phyloP scores from a whole-genome alignment of 1,140 invertebrate genomes.

The Dryas iulia region DNA sequence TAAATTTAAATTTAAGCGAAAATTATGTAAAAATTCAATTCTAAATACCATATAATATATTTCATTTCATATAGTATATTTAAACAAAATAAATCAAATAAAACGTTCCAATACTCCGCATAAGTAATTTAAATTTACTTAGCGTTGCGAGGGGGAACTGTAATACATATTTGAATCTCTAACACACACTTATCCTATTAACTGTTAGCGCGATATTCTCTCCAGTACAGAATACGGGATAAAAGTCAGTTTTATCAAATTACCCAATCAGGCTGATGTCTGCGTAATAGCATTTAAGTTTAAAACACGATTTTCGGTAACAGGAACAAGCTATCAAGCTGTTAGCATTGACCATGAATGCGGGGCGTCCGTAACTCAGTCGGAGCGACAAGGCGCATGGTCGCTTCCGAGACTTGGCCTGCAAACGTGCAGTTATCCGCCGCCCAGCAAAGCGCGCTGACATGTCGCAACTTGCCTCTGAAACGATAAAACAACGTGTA shows the following conservation, averaged over 20 bases:
- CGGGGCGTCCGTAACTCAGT: constrained; percentile 33
- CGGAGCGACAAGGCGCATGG: constrained; percentile 57
- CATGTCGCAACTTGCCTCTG: constrained; percentile 47
- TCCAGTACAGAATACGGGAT: background rate
- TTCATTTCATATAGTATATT: no score
- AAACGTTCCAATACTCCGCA: background rate
- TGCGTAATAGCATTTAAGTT: background rate
- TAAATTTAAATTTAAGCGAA: no score
- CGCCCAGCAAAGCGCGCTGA: constrained; percentile 54
- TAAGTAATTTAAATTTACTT: background rate
- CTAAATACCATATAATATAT: no score
- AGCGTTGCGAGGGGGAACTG: background rate
- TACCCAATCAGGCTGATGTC: background rate
- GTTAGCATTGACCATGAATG: constrained; percentile 71
- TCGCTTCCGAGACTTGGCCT: constrained; percentile 36
- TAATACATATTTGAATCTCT: background rate
- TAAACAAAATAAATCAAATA: background rate
- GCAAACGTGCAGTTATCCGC: constrained; percentile 53
- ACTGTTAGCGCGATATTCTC: background rate
- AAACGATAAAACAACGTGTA: constrained; percentile 32
- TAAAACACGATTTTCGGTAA: constrained; percentile 24
- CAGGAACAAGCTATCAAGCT: constrained; percentile 36
- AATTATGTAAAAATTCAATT: no score
- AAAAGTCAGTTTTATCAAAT: constrained; percentile 2
- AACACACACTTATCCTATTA: background rate